These are phyloP conservation scores for Plectrocnemia conspersa DNA, from an alignment of 1,140 invertebrate genomes.

Conservation along the genomic window DNA sequence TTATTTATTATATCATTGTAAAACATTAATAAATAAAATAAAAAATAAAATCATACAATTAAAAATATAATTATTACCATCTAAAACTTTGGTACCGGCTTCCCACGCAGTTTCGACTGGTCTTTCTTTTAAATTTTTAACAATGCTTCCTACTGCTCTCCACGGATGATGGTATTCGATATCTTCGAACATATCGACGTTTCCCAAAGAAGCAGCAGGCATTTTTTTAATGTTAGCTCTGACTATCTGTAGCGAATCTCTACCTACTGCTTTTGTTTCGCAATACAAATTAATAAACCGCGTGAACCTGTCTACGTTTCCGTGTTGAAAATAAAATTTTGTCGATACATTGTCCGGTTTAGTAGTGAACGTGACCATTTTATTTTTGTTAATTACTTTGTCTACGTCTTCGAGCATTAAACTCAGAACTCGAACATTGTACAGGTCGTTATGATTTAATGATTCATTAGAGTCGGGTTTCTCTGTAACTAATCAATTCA, in stretches of 20 bases:
- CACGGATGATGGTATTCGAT: conserved; percentile 58
- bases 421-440: no score
- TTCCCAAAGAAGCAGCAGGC: conserved; percentile 77
- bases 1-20: no score
- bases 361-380: conserved; percentile 67
- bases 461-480: no score
- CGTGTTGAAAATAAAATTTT: conserved; percentile 80
- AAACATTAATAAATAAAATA: no score
- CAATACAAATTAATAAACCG: conserved; percentile 57
- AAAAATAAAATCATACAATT: no score
- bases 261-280: conserved; percentile 63
- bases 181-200: conserved; percentile 77
- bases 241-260: conserved; percentile 63
- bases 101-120: conserved; percentile 77
- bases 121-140: conserved; percentile 66
- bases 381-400: conserved; percentile 61
- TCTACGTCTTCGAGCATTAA: conserved; percentile 62
- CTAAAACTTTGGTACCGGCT: conserved; percentile 79
- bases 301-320: conserved; percentile 76
- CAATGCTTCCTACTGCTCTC: conserved; percentile 51
- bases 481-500: no score
- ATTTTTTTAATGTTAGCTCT: conserved; percentile 61
- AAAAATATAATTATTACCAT: conserved; percentile 41
- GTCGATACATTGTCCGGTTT: conserved; percentile 71
- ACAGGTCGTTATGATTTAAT: no score